Percentiles rank a stretch among this genome's conserved stretches.
Conservation (phyloP, 2,797 vertebrate genomes). For the Gymnoscopelus braueri region DNA sequence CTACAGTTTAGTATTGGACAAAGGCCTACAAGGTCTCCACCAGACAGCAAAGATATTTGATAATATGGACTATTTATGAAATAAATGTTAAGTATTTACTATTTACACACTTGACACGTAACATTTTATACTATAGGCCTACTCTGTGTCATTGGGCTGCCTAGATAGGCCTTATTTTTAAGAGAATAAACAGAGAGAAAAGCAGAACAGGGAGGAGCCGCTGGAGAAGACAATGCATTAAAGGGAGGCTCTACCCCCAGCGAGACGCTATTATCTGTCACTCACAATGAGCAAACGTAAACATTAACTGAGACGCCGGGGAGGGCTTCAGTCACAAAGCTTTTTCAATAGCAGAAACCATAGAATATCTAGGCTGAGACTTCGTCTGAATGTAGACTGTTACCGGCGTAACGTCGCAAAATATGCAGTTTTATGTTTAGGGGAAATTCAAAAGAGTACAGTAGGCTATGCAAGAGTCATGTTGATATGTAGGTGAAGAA, state of each 20-base stretch:
- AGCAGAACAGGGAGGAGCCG: slow-evolving; percentile 61
- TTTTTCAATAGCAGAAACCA: too few relatives aligned
- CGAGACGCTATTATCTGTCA: slow-evolving; percentile 69
- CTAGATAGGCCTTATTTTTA: slow-evolving; percentile 21
- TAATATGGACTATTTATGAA: too few relatives aligned
- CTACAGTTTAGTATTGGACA: too few relatives aligned
- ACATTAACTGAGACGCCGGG: slow-evolving; percentile 54
- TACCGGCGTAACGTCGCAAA: slow-evolving; percentile 42
- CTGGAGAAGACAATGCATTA: slow-evolving; percentile 68
- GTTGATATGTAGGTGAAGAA: slow-evolving; percentile 43
- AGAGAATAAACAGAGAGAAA: slow-evolving; percentile 47
- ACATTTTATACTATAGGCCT: too few relatives aligned
- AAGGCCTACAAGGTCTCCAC: too few relatives aligned
- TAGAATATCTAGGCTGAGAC: too few relatives aligned
- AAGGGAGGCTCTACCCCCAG: slow-evolving; percentile 67
- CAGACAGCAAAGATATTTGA: too few relatives aligned
- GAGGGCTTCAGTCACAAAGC: neutral
- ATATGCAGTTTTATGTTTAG: slow-evolving; percentile 60
- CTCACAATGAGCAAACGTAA: slow-evolving; percentile 68
- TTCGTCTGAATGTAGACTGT: too few relatives aligned
- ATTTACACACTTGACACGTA: too few relatives aligned
- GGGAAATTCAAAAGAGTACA: slow-evolving; percentile 56
- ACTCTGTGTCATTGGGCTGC: slow-evolving; percentile 11
- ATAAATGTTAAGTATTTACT: too few relatives aligned
- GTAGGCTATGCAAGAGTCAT: slow-evolving; percentile 28